A percentile compares a stretch with the other conserved stretches of the same genome.
phyloP scores from a whole-genome alignment of 2,888 invertebrate species.

The Morpho achilles region DNA sequence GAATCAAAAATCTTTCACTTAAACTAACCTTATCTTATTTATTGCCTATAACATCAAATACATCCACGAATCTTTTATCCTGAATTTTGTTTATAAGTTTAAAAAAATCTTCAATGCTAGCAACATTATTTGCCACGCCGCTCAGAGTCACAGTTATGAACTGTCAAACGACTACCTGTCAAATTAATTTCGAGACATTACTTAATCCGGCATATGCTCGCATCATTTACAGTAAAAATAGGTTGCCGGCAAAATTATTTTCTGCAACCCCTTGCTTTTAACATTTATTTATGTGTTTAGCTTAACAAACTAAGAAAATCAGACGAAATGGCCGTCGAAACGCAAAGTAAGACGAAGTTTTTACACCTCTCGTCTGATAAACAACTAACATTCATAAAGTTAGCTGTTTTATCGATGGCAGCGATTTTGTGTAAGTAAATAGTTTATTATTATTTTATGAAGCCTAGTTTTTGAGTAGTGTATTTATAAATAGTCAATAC shows the following conservation, averaged over 20 bases:
- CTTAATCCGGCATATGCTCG: conserved; percentile 17
- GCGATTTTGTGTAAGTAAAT: conserved; percentile 92
- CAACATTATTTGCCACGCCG: conserved; percentile 54
- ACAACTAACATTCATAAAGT: conserved; percentile 79
- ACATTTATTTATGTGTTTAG: conserved; percentile 36
- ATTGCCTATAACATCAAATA: too few species aligned
- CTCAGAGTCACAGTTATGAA: conserved; percentile 28
- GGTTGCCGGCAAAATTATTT: conserved; percentile 64
- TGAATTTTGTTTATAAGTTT: neutral
- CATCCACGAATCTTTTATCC: neutral
- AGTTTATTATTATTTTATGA: too few species aligned
- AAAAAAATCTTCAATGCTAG: conserved; percentile 2
- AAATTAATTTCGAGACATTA: conserved; percentile 23
- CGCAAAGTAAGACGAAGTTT: conserved; percentile 55
- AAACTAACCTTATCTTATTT: too few species aligned
- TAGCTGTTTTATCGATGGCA: conserved; percentile 93
- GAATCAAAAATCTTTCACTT: too few species aligned
- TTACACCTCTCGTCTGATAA: conserved; percentile 69
- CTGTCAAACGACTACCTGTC: conserved; percentile 50
- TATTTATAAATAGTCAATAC: neutral
- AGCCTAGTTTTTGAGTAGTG: too few species aligned
- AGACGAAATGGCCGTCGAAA: conserved; percentile 61
- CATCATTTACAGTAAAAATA: conserved; percentile 36
- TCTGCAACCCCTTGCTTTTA: conserved; percentile 27
- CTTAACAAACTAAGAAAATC: conserved; percentile 12